Evolutionary conservation across 2,888 invertebrate genomes (phyloP).

Genomic region (Drosophila kambysellisi): DNA sequence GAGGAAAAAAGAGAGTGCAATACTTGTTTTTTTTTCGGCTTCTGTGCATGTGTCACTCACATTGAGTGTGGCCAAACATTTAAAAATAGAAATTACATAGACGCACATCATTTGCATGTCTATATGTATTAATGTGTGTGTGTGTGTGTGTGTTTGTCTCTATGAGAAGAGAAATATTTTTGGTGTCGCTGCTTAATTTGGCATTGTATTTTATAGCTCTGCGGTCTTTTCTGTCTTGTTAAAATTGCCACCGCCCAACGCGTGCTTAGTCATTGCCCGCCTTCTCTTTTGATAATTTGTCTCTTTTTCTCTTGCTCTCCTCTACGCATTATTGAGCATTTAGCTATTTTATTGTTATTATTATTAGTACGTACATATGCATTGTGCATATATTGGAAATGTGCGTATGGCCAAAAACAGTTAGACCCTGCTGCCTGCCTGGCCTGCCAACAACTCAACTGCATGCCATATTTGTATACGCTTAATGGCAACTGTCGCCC

Average conservation of each 20-base stretch:
- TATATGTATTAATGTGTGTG: not conserved
- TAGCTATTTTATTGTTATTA: constrained; percentile 65
- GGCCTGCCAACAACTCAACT: constrained; percentile 48
- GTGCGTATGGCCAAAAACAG: constrained; percentile 67
- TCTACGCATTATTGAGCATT: constrained; percentile 71
- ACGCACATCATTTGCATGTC: constrained; percentile 26
- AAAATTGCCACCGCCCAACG: constrained; percentile 40
- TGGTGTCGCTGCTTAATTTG: constrained; percentile 67
- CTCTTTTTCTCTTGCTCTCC: constrained; percentile 1
- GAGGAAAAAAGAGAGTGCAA: constrained; percentile 21
- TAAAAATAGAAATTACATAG: constrained; percentile 64
- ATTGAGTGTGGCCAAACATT: constrained; percentile 42
- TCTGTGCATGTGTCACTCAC: constrained; percentile 36
- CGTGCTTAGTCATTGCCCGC: constrained; percentile 34
- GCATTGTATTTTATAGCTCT: constrained; percentile 61
- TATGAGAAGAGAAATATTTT: constrained; percentile 33
- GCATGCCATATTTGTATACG: constrained; percentile 62
- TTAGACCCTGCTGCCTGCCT: constrained; percentile 50
- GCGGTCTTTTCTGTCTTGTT: constrained; percentile 3
- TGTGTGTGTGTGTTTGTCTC: not conserved
- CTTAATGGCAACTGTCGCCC: constrained; percentile 58
- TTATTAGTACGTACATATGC: constrained; percentile 24
- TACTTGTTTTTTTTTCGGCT: constrained; percentile 25
- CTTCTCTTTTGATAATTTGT: not conserved
- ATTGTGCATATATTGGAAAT: constrained; percentile 43